These are phyloP conservation scores for Petrolisthes cinctipes DNA, from an alignment of 2,888 invertebrate genomes.

Conservation along the genomic window DNA sequence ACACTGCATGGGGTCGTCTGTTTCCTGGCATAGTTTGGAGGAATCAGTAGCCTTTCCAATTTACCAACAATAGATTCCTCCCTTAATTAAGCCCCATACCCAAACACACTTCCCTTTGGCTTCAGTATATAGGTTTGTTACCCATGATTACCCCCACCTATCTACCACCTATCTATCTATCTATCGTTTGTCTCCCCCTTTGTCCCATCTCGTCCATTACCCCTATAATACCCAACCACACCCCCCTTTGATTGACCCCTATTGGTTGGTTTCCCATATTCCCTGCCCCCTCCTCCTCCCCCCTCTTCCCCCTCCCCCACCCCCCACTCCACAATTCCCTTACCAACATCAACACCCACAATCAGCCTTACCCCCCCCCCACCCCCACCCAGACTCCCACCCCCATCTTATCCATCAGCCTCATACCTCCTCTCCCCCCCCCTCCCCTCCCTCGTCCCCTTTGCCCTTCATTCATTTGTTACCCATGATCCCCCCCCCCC, in stretches of 20 bases:
- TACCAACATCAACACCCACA: background rate
- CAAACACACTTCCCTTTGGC: too few species aligned
- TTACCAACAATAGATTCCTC: too few species aligned
- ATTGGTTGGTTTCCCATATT: background rate
- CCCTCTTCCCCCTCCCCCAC: background rate
- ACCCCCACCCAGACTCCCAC: background rate
- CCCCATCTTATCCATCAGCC: background rate
- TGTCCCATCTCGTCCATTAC: background rate
- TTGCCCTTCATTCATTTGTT: too few species aligned
- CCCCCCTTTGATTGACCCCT: background rate
- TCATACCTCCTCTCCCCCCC: background rate
- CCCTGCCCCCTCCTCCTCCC: background rate
- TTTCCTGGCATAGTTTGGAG: too few species aligned
- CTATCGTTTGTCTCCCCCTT: background rate
- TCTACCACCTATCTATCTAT: background rate
- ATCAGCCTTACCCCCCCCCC: background rate
- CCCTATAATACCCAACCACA: background rate
- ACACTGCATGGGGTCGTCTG: too few species aligned
- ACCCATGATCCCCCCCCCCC: background rate
- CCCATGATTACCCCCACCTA: too few species aligned
- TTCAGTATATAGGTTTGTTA: too few species aligned
- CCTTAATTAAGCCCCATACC: too few species aligned
- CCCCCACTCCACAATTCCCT: background rate
- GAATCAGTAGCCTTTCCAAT: too few species aligned
- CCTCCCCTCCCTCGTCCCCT: background rate